These are phyloP conservation scores for Protonibea diacanthus DNA, from an alignment of 2,797 vertebrate species.

Conservation along the genomic window DNA sequence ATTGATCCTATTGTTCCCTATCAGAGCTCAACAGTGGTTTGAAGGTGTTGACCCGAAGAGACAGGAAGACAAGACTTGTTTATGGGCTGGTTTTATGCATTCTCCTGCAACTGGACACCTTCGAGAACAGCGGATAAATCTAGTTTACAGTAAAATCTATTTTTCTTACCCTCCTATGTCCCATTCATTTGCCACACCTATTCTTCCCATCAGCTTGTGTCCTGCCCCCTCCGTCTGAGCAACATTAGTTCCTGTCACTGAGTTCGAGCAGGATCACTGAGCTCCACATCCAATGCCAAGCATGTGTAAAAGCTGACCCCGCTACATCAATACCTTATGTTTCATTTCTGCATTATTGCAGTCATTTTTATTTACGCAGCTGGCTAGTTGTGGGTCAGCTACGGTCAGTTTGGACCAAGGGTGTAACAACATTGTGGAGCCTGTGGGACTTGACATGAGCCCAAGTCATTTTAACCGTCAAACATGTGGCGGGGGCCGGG, in stretches of 20 bases:
- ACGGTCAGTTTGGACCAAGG: conserved; percentile 60
- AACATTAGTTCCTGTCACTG: conserved; percentile 31
- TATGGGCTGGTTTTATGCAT: conserved; percentile 69
- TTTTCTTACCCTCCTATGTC: conserved; percentile 63
- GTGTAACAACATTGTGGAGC: conserved; percentile 67
- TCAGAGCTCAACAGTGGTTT: conserved; percentile 40
- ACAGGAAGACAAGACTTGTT: conserved; percentile 62
- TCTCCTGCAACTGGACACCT: conserved; percentile 73
- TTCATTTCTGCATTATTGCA: conserved; percentile 47
- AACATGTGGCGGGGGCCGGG: conserved; percentile 63
- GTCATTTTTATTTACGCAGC: conserved; percentile 65
- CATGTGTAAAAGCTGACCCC: conserved; percentile 27
- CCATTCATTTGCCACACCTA: conserved; percentile 39
- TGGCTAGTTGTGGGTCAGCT: conserved; percentile 57
- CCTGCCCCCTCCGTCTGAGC: neutral
- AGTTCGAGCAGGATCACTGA: conserved; percentile 10
- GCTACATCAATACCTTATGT: conserved; percentile 43
- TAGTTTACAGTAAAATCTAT: conserved; percentile 78
- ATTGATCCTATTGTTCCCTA: conserved; percentile 75
- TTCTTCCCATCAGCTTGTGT: conserved; percentile 34
- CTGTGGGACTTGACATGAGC: conserved; percentile 65
- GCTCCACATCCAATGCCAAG: conserved; percentile 5
- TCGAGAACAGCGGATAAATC: conserved; percentile 72
- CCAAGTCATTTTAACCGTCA: conserved; percentile 70
- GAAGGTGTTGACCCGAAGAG: conserved; percentile 64